These are phyloP conservation scores for Ametastegia equiseti DNA, from an alignment of 2,888 invertebrate species.

Conservation along the genomic window DNA sequence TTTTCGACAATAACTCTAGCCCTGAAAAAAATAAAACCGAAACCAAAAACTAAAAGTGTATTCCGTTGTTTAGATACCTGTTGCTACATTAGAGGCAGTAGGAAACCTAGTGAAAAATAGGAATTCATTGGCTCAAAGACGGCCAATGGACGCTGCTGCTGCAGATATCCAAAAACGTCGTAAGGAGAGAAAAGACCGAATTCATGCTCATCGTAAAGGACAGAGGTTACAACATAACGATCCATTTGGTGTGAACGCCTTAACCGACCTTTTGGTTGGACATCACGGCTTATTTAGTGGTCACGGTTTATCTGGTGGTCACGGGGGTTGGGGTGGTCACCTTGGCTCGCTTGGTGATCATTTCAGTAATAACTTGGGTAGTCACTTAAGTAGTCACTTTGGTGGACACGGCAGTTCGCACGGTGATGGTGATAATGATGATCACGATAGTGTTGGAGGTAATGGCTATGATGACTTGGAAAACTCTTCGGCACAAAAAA, in stretches of 20 bases:
- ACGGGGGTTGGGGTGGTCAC: slow-evolving; percentile 16
- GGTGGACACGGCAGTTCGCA: slow-evolving; percentile 43
- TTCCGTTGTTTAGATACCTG: slow-evolving; percentile 63
- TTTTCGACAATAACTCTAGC: too few relatives aligned
- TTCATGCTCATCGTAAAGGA: slow-evolving; percentile 46
- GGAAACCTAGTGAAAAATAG: slow-evolving; percentile 64
- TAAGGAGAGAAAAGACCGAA: slow-evolving; percentile 56
- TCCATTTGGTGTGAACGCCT: slow-evolving; percentile 61
- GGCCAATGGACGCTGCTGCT: slow-evolving; percentile 49
- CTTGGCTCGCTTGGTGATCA: slow-evolving; percentile 22
- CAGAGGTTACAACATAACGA: slow-evolving; percentile 56
- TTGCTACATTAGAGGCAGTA: slow-evolving; percentile 68
- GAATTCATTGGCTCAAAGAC: slow-evolving; percentile 57
- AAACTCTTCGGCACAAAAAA: not conserved
- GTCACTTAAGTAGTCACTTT: slow-evolving; percentile 49
- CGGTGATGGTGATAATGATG: slow-evolving; percentile 53
- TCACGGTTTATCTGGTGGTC: slow-evolving; percentile 41
- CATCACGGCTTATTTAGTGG: slow-evolving; percentile 51
- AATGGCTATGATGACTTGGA: slow-evolving; percentile 40
- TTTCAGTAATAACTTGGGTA: slow-evolving; percentile 35
- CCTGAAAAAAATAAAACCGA: not conserved
- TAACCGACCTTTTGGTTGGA: slow-evolving; percentile 58
- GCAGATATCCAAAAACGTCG: slow-evolving; percentile 55
- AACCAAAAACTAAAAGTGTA: not conserved
- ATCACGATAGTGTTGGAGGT: slow-evolving; percentile 45